Percentiles rank a stretch among this genome's conserved stretches.
Conservation (phyloP, 2,113 vertebrate genomes). For the Calyptommatus sinebrachiatus region DNA sequence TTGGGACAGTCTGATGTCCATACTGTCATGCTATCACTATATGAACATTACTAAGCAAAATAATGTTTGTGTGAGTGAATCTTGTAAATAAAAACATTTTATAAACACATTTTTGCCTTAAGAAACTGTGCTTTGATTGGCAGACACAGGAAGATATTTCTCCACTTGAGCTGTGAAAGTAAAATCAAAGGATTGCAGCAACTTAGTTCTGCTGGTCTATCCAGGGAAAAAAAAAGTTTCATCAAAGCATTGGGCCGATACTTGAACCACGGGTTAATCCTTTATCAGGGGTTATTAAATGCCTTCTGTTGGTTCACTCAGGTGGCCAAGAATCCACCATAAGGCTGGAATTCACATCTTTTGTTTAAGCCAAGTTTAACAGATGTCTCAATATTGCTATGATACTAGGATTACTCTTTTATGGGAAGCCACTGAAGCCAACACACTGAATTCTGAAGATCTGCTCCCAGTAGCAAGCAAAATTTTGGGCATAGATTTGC, state of each 20-base stretch:
- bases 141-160: constrained; percentile 4
- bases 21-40: neutral
- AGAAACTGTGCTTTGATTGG: constrained; percentile 10
- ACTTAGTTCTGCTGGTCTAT: constrained; percentile 18
- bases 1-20: neutral
- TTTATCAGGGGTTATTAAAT: constrained; percentile 6
- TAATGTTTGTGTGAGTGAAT: neutral
- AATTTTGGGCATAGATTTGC: neutral
- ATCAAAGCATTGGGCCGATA: neutral
- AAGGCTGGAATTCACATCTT: constrained; percentile 6
- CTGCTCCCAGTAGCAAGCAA: neutral
- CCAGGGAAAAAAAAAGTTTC: neutral
- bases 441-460: constrained; percentile 16
- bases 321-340: neutral
- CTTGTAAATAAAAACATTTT: constrained; percentile 23
- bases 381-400: constrained; percentile 1
- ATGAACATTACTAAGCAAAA: neutral
- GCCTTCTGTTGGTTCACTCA: neutral
- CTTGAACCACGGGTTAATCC: neutral
- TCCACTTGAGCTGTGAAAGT: neutral
- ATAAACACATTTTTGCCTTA: constrained; percentile 13
- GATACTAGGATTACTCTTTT: neutral
- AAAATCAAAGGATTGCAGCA: neutral
- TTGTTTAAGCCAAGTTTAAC: constrained; percentile 18
- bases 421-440: neutral